Conservation (phyloP, 2,797 vertebrate species). For the Zenarchopterus dispar region DNA sequence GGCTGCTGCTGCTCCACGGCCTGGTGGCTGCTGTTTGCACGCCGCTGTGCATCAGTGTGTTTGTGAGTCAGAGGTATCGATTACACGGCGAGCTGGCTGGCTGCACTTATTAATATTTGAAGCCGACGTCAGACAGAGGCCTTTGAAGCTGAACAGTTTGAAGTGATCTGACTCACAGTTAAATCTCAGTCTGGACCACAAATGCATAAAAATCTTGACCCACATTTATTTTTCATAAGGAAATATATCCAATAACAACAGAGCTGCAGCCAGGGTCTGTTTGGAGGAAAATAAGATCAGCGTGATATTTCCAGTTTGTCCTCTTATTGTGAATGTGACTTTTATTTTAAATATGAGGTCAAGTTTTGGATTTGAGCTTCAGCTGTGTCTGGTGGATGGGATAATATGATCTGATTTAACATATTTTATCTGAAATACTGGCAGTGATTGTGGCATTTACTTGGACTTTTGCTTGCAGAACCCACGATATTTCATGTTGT, state of each 20-base stretch:
- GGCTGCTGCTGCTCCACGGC: neutral
- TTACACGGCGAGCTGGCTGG: constrained; percentile 40
- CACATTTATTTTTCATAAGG: neutral
- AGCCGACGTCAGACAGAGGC: constrained; percentile 34
- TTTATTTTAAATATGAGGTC: too few species aligned
- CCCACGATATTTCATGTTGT: too few species aligned
- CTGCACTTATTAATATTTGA: constrained; percentile 69
- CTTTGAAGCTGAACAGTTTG: constrained; percentile 62
- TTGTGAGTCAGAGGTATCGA: constrained; percentile 50
- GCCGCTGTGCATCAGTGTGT: neutral
- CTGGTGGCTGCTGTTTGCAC: neutral
- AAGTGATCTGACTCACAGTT: constrained; percentile 41
- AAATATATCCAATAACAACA: neutral
- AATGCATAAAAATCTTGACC: constrained; percentile 23
- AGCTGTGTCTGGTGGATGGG: too few species aligned
- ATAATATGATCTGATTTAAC: too few species aligned
- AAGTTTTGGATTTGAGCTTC: too few species aligned
- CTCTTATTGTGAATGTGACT: too few species aligned
- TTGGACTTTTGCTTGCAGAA: too few species aligned
- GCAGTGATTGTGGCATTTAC: too few species aligned
- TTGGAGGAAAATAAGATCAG: neutral
- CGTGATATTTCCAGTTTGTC: too few species aligned
- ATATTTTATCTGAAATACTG: too few species aligned
- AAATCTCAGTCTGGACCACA: constrained; percentile 30
- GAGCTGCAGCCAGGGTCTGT: neutral